Base-by-base conservation (phyloP, 2,888 invertebrate genomes). In the Patella caerulea region DNA sequence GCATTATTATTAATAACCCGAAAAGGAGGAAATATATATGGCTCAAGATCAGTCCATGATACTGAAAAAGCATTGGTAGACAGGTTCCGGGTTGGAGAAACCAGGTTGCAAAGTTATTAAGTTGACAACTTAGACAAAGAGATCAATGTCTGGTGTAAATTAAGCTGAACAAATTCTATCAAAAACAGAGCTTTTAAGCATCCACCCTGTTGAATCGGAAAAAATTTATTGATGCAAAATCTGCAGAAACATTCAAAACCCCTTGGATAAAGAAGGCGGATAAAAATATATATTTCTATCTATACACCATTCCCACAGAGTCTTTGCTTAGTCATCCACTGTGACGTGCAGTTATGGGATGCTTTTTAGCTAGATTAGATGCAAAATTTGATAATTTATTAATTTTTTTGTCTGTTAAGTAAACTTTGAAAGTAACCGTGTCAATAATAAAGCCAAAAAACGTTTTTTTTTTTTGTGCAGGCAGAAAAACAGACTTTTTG, bases 11-110 rank as follows among this genome's bases (percentile, higher is more conserved):
- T 78, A 1, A 84, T 11, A 14, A 79, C 56, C 15, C 73, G 53
- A 78, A 84, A 83, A 72, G 83, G 84, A 14, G 81, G 79, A 79
- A 83, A 83, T 3, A 80, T 74, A 54, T 81, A 83, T 17, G 77
- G 79, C 14, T 9, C 1, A n/a, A 73, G 74, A 24, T 56, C 11
- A 9, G 29, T 17, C 83, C 82, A 83, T 5, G 56, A 73, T 2
- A 83, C 15, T 7, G 79, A 74, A 79, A 84, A 83, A 56, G 82
- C 79, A 80, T 83, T 70, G 34, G 45, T n/a, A 52, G 17, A 76
- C 59, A 17, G 15, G 5, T 69, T 74, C 14, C 72, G 73, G 75
- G 78, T 70, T 83, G 79, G 52, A 75, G 76, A 71, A 73, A 76
- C 80, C 79, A 81, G 9, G 79, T 78, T 9, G 82, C 80, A 80